Conservation (phyloP, 2,797 vertebrate genomes). For the Percopsis omiscomaycus region DNA sequence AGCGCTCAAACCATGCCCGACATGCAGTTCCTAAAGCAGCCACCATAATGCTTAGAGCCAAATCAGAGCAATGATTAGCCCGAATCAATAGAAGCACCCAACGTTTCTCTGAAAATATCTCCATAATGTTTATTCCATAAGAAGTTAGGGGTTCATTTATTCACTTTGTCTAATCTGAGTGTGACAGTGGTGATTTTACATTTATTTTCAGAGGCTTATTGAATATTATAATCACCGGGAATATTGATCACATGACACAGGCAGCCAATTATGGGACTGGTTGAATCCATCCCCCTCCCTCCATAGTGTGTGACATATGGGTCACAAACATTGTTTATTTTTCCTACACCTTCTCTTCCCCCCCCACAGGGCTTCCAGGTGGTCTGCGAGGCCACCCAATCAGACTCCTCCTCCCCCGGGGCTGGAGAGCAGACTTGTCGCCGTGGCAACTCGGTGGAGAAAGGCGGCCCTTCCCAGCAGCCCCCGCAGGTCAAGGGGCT, state of each 20-base stretch:
- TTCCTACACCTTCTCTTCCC: not conserved
- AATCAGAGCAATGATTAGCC: constrained; percentile 15
- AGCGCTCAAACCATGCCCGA: too few species aligned
- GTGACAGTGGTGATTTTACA: not conserved
- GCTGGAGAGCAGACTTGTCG: constrained; percentile 87
- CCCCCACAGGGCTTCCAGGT: constrained; percentile 85
- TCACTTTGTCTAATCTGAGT: too few species aligned
- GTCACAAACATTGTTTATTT: not conserved
- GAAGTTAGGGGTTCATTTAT: not conserved
- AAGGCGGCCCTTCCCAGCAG: constrained; percentile 89
- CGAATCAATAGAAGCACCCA: too few species aligned
- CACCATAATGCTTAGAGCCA: constrained; percentile 3
- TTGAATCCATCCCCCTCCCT: not conserved
- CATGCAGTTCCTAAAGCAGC: too few species aligned
- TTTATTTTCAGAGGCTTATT: too few species aligned
- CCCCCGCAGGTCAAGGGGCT: constrained; percentile 81
- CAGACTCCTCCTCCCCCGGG: constrained; percentile 83
- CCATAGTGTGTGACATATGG: not conserved
- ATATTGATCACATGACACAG: too few species aligned
- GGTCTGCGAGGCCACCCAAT: constrained; percentile 87
- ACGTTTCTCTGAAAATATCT: too few species aligned
- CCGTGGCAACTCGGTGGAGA: constrained; percentile 92
- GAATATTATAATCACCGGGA: too few species aligned
- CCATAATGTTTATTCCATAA: too few species aligned
- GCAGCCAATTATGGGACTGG: not conserved